These are phyloP conservation scores for Aphaenogaster floridana DNA, from an alignment of 1,140 invertebrate species.

Conservation along the genomic window DNA sequence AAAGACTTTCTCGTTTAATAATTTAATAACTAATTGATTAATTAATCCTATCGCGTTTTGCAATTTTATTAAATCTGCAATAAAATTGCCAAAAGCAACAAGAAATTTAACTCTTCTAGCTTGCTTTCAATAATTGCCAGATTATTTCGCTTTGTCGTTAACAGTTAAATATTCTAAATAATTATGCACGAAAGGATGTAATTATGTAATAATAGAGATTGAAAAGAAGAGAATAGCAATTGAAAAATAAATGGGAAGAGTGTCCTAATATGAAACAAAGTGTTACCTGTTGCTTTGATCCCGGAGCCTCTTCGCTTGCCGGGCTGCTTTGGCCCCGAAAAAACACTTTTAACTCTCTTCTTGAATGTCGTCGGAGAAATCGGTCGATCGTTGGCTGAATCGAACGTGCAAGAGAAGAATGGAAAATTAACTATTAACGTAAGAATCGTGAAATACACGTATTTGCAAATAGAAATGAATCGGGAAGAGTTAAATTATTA, in stretches of 20 bases:
- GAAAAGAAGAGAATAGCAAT: not conserved
- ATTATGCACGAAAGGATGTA: not conserved
- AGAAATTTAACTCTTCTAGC: not conserved
- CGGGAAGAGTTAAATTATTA: not conserved
- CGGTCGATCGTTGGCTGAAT: conserved; percentile 15
- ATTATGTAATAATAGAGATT: not conserved
- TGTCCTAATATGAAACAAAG: conserved; percentile 34
- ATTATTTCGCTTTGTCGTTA: not conserved
- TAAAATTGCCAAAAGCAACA: not conserved
- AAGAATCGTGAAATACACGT: not conserved
- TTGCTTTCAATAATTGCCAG: not conserved
- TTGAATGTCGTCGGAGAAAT: conserved; percentile 39
- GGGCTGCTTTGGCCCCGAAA: conserved; percentile 83
- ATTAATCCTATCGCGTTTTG: not conserved
- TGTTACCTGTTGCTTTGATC: conserved; percentile 86
- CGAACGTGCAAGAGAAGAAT: not conserved
- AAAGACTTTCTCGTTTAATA: not conserved
- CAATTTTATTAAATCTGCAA: not conserved
- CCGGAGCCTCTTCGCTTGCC: conserved; percentile 85
- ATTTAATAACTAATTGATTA: not conserved
- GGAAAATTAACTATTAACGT: not conserved
- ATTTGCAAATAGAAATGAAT: too few species aligned
- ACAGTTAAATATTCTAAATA: conserved; percentile 10
- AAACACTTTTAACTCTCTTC: conserved; percentile 85
- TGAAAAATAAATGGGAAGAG: conserved; percentile 2